A percentile compares a stretch with the other conserved stretches of the same genome.
Evolutionary conservation across 2,888 invertebrate genomes (phyloP).

Genomic region (Lasius platythorax): DNA sequence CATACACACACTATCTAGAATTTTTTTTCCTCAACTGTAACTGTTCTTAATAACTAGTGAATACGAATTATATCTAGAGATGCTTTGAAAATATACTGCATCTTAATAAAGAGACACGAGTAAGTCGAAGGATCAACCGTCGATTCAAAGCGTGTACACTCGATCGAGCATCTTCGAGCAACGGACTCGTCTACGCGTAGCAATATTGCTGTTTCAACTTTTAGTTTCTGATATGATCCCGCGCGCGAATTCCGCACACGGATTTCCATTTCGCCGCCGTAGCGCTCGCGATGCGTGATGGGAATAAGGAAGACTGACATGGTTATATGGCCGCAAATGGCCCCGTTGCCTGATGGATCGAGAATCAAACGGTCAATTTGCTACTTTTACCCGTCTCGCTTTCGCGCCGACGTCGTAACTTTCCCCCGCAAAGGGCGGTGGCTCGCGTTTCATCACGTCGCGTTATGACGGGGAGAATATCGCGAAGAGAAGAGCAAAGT

Average conservation of each 20-base stretch:
- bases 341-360: conserved; percentile 67
- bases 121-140: conserved; percentile 17
- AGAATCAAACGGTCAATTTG: conserved; percentile 67
- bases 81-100: neutral
- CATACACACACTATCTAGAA: too few species aligned
- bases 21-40: neutral
- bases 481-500: neutral
- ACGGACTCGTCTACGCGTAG: conserved; percentile 34
- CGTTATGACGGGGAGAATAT: neutral
- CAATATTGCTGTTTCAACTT: conserved; percentile 52
- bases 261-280: conserved; percentile 61
- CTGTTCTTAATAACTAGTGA: neutral
- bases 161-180: conserved; percentile 35
- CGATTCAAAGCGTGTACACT: conserved; percentile 11
- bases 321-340: conserved; percentile 58
- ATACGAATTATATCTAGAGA: neutral
- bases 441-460: conserved; percentile 12
- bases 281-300: conserved; percentile 53
- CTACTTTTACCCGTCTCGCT: conserved; percentile 48
- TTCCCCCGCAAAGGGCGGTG: neutral
- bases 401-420: conserved; percentile 14
- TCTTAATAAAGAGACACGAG: neutral
- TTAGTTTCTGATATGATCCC: conserved; percentile 49
- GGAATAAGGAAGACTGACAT: conserved; percentile 52
- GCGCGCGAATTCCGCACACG: conserved; percentile 55